phyloP scores from a whole-genome alignment of 53 echinoderm and acorn worm species.

The Temnopleurus reevesii region DNA sequence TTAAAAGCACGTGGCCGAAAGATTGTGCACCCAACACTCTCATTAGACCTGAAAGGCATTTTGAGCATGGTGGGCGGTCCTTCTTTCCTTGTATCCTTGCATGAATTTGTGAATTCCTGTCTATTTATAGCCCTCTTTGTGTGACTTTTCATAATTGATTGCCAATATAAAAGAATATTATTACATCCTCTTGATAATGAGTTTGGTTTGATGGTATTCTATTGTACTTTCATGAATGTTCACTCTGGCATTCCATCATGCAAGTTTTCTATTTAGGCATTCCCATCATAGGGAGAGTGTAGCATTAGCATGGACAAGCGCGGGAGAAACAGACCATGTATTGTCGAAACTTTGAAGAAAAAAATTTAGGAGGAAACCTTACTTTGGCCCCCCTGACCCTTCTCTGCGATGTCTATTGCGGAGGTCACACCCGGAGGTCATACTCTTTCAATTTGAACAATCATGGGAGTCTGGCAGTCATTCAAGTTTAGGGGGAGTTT shows the following conservation, averaged over 20 bases:
- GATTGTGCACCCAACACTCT: no score
- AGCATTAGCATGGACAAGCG: background rate
- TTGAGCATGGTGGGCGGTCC: background rate
- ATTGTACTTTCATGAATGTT: background rate
- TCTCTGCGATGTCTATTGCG: slow-evolving; percentile 1
- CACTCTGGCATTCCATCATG: background rate
- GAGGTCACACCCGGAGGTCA: slow-evolving; percentile 35
- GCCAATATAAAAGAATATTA: background rate
- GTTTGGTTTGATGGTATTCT: background rate
- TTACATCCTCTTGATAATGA: background rate
- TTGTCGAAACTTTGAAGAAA: slow-evolving; percentile 1
- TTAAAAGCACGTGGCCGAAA: background rate
- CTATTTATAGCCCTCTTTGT: background rate
- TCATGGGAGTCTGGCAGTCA: background rate
- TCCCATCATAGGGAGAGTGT: no score
- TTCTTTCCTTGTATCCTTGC: background rate
- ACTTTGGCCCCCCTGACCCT: slow-evolving; percentile 16
- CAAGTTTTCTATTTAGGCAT: background rate
- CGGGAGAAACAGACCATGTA: slow-evolving; percentile 17
- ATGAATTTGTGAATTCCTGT: slow-evolving; percentile 14
- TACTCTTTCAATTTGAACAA: background rate
- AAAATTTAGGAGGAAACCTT: background rate
- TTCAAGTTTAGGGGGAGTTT: slow-evolving; percentile 15
- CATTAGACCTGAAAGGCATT: background rate
- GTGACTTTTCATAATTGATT: background rate